phyloP scores from a whole-genome alignment of 2,113 vertebrate species.

The Daubentonia madagascariensis region DNA sequence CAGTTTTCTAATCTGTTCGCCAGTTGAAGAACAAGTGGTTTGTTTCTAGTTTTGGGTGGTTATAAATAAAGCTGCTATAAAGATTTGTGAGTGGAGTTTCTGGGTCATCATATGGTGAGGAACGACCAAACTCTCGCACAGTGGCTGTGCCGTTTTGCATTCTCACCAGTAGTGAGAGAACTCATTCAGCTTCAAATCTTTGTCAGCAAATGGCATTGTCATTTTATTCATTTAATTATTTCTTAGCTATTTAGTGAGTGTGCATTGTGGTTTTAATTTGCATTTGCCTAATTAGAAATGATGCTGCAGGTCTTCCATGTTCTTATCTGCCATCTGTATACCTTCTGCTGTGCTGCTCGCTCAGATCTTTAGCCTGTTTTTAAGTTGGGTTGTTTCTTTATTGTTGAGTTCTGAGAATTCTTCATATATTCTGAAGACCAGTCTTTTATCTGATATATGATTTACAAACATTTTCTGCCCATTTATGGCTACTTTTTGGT shows the following conservation, averaged over 20 bases:
- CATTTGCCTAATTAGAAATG: background rate
- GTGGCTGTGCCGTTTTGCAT: accelerated
- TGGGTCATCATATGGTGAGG: background rate
- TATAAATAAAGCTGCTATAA: accelerated
- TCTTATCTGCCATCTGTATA: accelerated
- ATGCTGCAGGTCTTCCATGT: accelerated
- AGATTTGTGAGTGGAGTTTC: accelerated
- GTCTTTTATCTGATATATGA: background rate
- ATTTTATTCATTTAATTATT: accelerated
- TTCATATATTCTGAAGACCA: accelerated
- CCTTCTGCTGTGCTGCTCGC: accelerated
- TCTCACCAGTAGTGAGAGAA: accelerated
- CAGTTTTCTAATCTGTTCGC: accelerated
- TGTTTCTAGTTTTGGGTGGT: accelerated
- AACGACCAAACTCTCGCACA: accelerated
- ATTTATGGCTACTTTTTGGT: background rate
- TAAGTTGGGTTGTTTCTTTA: background rate
- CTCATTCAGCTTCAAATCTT: accelerated
- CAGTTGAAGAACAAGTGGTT: accelerated
- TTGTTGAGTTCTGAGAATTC: background rate
- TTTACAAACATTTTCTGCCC: accelerated
- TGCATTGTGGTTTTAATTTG: accelerated
- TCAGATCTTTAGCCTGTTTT: background rate
- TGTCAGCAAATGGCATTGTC: accelerated
- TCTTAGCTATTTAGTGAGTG: accelerated